Percentiles rank a stretch among this genome's conserved stretches.
phyloP scores from a whole-genome alignment of 2,113 vertebrate species.

The Acrocephalus arundinaceus region DNA sequence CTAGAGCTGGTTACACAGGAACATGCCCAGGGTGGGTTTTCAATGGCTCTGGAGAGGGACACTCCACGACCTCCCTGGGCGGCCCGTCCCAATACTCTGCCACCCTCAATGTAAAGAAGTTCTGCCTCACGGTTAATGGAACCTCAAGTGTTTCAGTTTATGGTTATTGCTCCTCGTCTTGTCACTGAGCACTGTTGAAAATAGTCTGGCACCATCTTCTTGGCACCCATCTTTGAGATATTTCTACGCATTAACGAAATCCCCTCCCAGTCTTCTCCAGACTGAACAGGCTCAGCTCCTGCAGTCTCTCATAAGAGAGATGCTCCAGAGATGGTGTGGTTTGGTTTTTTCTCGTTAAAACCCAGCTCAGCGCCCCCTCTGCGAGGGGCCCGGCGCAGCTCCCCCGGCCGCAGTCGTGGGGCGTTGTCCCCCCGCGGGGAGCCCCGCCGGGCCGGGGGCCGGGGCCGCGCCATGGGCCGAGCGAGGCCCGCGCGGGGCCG shows the following conservation, averaged over 20 bases:
- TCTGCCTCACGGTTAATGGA: not conserved
- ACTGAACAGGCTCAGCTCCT: not conserved
- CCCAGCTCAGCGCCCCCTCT: not conserved
- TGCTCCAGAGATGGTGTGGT: not conserved
- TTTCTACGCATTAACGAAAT: not conserved
- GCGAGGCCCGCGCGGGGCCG: not conserved
- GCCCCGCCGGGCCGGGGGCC: not conserved
- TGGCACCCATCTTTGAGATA: not conserved
- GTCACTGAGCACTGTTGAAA: not conserved
- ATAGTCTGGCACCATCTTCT: not conserved
- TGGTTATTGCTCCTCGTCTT: not conserved
- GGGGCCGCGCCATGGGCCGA: not conserved
- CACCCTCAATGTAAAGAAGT: too few species aligned
- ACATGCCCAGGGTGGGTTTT: not conserved
- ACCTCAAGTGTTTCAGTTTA: not conserved
- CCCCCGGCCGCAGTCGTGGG: not conserved
- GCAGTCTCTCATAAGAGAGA: not conserved
- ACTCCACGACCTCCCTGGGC: not conserved
- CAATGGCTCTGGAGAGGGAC: fast-evolving
- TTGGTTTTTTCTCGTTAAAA: not conserved
- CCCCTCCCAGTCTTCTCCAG: not conserved
- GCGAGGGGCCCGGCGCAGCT: too few species aligned
- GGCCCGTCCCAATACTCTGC: not conserved
- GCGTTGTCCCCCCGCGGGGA: not conserved
- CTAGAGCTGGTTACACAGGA: not conserved